Evolutionary conservation across 2,888 invertebrate genomes (phyloP), one percentile per base, ranked within the genome.

Genomic region (Drosophila falleni): DNA sequence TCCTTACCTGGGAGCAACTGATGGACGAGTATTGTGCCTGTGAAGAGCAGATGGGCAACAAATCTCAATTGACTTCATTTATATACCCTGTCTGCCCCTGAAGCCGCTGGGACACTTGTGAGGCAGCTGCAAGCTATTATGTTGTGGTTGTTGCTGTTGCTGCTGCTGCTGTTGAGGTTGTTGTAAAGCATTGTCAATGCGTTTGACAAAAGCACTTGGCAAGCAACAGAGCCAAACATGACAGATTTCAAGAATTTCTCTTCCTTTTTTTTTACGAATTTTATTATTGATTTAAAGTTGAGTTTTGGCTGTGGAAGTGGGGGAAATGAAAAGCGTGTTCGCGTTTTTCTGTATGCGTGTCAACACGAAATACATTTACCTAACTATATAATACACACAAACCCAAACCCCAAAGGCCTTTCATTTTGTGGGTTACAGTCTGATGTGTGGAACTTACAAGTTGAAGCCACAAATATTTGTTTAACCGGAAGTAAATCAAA

Each of bases 211-310:
- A 89, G 84, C 84, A 88, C 84, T 89, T 68, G 84, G 71, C 65
- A 68, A 51, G 59, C 73, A 60, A 33, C 68, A 37, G 68, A 71
- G 58, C 60, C 55, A 41, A 50, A 55, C 51, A 56, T 69, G 74
- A 71, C 87, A 77, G 74, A 59, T 88, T 86, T 78, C 74, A 80
- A 72, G 78, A 78, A 83, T 74, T 81, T 74, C 26, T 37, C 42
- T 35, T 55, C 31, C 37, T 26, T 29, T 23, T 31, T 16, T 55
- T 53, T 39, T 23, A 4, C 50, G 53, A 31, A 39, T 44, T 41
- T 71, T 59, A 58, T 76, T 89, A 86, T 89, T 87, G 86, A 86
- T 86, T 87, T 89, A 86, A 87, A 83, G 84, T 87, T 86, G 29
- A 29, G 29, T 29, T 26, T 4, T 5, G 26, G 67, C 60, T 41